A percentile compares a stretch with the other conserved stretches of the same genome.
Conservation (phyloP, 2,113 vertebrate species). For the Perognathus longimembris region DNA sequence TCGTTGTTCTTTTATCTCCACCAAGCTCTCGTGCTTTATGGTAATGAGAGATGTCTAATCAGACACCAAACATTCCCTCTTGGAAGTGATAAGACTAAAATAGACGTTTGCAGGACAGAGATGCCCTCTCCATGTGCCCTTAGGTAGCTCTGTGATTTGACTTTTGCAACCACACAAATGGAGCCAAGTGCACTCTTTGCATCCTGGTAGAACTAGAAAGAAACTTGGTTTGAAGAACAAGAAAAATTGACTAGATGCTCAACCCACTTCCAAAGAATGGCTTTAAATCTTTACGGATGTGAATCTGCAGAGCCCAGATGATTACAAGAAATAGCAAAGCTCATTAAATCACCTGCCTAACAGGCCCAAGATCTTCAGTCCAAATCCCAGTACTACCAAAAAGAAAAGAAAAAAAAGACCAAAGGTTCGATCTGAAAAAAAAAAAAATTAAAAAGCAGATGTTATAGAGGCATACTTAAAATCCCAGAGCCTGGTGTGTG, state of each 20-base stretch:
- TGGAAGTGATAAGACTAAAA: not conserved
- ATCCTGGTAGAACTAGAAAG: not conserved
- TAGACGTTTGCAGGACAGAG: not conserved
- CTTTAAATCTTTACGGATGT: not conserved
- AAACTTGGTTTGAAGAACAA: not conserved
- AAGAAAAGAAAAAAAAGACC: not conserved
- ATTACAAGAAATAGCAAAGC: not conserved
- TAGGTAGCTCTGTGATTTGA: not conserved
- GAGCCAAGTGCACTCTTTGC: not conserved
- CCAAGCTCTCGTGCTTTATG: not conserved
- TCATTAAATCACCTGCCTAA: too few relatives aligned
- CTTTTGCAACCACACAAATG: not conserved
- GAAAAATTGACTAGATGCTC: not conserved
- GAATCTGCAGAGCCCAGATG: not conserved
- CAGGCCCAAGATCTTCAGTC: too few relatives aligned
- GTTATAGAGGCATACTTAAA: not conserved
- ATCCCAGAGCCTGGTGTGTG: not conserved
- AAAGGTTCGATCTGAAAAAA: not conserved
- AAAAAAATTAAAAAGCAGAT: slow-evolving; percentile 27
- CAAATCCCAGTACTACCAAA: too few relatives aligned
- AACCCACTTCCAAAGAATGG: not conserved
- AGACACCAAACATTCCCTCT: not conserved
- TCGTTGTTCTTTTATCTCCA: not conserved
- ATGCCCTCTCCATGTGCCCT: not conserved
- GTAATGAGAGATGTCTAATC: not conserved